A percentile compares a stretch with the other conserved stretches of the same genome.
phyloP scores from a whole-genome alignment of 2,113 vertebrate genomes.

The Hemiprocne comata region DNA sequence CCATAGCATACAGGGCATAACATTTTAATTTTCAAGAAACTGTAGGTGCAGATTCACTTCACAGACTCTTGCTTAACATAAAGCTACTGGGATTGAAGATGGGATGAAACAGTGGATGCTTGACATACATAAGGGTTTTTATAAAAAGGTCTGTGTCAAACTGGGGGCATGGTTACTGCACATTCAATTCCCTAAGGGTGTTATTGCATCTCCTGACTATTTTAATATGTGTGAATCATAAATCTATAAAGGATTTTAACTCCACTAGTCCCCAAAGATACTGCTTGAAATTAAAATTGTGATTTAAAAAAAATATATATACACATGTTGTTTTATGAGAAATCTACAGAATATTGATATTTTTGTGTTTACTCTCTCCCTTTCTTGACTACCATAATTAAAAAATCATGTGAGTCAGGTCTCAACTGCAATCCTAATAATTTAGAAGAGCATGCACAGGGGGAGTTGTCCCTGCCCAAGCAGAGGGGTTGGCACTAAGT shows the following conservation, averaged over 20 bases:
- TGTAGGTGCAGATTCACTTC: neutral
- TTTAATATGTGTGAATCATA: neutral
- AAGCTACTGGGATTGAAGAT: neutral
- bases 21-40: neutral
- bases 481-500: no score
- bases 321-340: neutral
- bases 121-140: neutral
- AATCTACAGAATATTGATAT: neutral
- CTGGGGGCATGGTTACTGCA: neutral
- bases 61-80: neutral
- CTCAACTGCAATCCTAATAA: neutral
- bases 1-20: accelerated
- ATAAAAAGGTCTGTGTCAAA: neutral
- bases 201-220: neutral
- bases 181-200: neutral
- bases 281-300: neutral
- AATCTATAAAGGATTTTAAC: neutral
- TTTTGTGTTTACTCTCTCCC: neutral
- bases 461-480: no score
- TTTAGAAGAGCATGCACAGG: neutral
- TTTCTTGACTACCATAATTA: neutral
- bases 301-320: neutral
- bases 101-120: neutral
- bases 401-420: neutral
- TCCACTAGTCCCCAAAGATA: neutral